Evolutionary conservation across 2,113 vertebrate species (phyloP).

Genomic region (Microtus pennsylvanicus): DNA sequence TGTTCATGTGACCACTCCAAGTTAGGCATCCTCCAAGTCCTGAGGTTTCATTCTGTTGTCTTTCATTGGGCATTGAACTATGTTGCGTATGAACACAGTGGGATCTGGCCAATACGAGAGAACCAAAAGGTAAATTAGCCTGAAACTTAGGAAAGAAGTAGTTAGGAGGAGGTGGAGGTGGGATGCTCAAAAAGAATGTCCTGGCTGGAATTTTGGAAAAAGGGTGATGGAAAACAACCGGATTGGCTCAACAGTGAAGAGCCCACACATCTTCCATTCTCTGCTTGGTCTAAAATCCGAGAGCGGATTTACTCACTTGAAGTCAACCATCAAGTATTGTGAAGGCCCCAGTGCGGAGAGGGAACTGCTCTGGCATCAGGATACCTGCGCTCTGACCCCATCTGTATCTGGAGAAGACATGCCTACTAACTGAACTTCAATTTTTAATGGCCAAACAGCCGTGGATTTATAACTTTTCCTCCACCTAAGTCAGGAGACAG

Average conservation of each 20-base stretch:
- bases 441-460: background rate
- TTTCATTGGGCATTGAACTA: background rate
- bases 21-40: background rate
- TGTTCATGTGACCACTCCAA: background rate
- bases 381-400: background rate
- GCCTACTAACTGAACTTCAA: background rate
- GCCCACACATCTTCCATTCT: fast-evolving
- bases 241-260: background rate
- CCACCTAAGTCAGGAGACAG: background rate
- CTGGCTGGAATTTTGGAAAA: background rate
- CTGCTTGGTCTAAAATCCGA: background rate
- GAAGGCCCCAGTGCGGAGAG: background rate
- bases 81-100: fast-evolving
- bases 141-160: no score
- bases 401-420: background rate
- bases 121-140: background rate
- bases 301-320: fast-evolving
- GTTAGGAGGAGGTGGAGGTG: no score
- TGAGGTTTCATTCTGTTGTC: background rate
- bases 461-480: background rate
- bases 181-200: background rate
- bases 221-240: background rate
- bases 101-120: fast-evolving
- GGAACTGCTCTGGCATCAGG: background rate
- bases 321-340: background rate